These are phyloP conservation scores for Lepidostoma basale DNA, from an alignment of 1,140 invertebrate genomes.

Conservation along the genomic window DNA sequence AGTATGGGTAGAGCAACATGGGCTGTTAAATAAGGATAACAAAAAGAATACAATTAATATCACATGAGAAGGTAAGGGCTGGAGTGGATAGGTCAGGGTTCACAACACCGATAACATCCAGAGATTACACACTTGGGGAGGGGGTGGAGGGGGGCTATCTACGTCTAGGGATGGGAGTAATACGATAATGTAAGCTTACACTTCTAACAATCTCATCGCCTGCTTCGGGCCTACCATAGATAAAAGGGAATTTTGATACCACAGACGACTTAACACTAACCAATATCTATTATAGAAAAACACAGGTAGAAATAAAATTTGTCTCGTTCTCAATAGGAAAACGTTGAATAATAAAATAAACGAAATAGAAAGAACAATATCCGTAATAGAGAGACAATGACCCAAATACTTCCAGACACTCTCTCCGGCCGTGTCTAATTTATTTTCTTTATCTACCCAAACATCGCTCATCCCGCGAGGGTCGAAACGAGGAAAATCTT, in stretches of 20 bases:
- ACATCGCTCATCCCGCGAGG: too few species aligned
- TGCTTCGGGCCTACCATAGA: not conserved
- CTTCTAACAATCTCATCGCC: conserved; percentile 10
- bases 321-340: not conserved
- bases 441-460: too few species aligned
- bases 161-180: not conserved
- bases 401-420: not conserved
- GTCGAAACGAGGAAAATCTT: too few species aligned
- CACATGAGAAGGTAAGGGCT: conserved; percentile 6
- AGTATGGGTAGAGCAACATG: too few species aligned
- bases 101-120: conserved; percentile 19
- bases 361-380: too few species aligned
- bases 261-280: conserved; percentile 1
- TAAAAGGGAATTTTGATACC: not conserved
- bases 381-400: not conserved
- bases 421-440: too few species aligned
- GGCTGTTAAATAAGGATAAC: too few species aligned
- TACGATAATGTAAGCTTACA: conserved; percentile 10
- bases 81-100: not conserved
- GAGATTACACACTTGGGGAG: not conserved
- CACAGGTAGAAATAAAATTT: not conserved
- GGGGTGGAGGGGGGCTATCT: not conserved
- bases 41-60: conserved; percentile 16
- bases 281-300: not conserved
- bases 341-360: not conserved